Evolutionary conservation across 2,113 vertebrate species (phyloP), one percentile per base, ranked within the genome.

Genomic region (Silurus asotus): DNA sequence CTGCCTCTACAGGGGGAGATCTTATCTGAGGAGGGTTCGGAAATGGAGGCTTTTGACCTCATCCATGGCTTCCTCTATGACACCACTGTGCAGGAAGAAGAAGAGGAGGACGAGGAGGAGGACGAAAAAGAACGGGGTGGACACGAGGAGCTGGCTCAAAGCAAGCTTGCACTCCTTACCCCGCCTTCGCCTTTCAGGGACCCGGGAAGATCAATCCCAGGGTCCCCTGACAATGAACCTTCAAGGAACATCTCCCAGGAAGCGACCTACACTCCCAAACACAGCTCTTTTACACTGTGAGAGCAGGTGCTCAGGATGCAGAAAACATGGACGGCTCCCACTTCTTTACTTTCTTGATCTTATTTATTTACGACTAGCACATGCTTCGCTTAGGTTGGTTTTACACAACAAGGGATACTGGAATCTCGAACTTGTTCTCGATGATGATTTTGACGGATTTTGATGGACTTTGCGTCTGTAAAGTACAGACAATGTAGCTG

Each of bases 261-360:
- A 81, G 93, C 95, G 61, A 92, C 94, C 93, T 99, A 98, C 75
- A 95, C 96, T 92, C 96, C 97, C 23, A 97, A 96, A 92, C 98
- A 99, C 92, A 99, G 96, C 94, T 99, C 98, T 0, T 99, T 98
- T 79, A 99, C 98, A 89, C 96, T 99, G 94, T 99, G 96, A 96
- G 93, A 91, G 92, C 88, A 86, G 88, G 15, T 55, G 1, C 86
- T 87, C 88, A 85, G 81, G 80, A 87, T 59, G 62, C 83, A 65
- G 48, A 28, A 25, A 70, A 72, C 37, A 74, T 19, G 37, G 37
- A 15, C 2, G 55, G 69, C 59, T 74, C 70, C 80, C 70, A 48
- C 85, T 75, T 65, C 84, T 87, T 61, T 55, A 53, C 23, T 87
- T 77, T 15, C 28, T 84, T 82, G 67, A 9, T 85, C 72, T 13